Percentiles rank a stretch among this genome's conserved stretches.
Conservation (phyloP, 1,140 invertebrate genomes). For the Varroa destructor region DNA sequence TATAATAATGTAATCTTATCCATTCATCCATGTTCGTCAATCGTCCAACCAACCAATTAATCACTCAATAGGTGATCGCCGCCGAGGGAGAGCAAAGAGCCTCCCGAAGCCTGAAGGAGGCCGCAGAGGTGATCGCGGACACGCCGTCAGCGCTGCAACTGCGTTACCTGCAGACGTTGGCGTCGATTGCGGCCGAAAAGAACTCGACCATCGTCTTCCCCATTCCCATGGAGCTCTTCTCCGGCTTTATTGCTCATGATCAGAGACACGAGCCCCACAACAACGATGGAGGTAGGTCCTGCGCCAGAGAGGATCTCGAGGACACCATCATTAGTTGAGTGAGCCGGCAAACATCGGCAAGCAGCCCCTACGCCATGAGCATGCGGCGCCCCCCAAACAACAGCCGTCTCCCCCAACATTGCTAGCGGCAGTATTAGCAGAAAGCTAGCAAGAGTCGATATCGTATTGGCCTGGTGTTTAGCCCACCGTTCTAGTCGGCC, state of each 20-base stretch:
- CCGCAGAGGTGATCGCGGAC: constrained; percentile 43
- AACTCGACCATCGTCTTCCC: constrained; percentile 48
- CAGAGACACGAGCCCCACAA: constrained; percentile 26
- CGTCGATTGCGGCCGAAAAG: constrained; percentile 44
- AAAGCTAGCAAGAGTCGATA: too few relatives aligned
- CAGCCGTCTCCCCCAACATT: too few relatives aligned
- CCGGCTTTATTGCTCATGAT: constrained; percentile 33
- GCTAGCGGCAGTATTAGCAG: too few relatives aligned
- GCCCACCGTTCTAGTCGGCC: too few relatives aligned
- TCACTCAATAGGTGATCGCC: constrained; percentile 38
- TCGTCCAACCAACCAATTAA: too few relatives aligned
- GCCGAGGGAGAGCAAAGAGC: constrained; percentile 42
- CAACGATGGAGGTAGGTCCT: constrained; percentile 25
- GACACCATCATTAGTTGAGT: constrained; percentile 27
- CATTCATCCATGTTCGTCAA: too few relatives aligned
- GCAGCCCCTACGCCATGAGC: too few relatives aligned
- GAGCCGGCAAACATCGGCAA: background rate
- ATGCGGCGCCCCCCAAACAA: too few relatives aligned
- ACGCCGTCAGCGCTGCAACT: constrained; percentile 75
- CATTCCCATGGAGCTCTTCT: constrained; percentile 42
- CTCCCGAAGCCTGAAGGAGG: constrained; percentile 40
- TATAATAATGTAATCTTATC: too few relatives aligned
- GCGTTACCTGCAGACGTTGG: constrained; percentile 46
- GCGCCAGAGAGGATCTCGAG: constrained; percentile 27
- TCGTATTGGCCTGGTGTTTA: too few relatives aligned